These are phyloP conservation scores for Ictalurus punctatus DNA, from an alignment of 2,113 vertebrate species.

Conservation along the genomic window DNA sequence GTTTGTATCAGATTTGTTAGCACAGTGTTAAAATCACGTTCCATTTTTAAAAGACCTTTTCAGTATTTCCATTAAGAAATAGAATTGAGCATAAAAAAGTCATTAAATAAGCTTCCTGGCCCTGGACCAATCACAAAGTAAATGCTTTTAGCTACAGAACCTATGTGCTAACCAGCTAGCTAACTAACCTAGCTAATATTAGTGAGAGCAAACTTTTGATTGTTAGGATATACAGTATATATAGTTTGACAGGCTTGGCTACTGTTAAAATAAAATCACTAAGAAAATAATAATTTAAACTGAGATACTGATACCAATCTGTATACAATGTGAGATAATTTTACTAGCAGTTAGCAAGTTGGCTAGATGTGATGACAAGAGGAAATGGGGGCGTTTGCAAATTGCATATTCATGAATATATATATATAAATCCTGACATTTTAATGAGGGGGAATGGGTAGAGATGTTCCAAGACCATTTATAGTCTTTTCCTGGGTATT, in stretches of 20 bases:
- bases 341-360: not conserved
- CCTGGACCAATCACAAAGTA: not conserved
- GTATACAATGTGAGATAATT: not conserved
- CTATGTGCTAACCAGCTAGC: not conserved
- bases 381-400: not conserved
- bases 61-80: not conserved
- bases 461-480: not conserved
- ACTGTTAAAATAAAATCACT: not conserved
- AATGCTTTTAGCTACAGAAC: not conserved
- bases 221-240: not conserved
- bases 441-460: not conserved
- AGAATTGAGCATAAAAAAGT: not conserved
- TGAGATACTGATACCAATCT: not conserved
- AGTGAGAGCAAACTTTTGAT: not conserved
- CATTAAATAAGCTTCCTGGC: not conserved
- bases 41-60: not conserved
- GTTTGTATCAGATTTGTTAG: not conserved
- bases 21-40: not conserved
- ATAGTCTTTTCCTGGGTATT: not conserved
- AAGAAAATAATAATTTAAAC: not conserved
- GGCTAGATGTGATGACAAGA: not conserved
- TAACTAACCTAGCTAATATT: not conserved
- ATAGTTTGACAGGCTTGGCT: too few species aligned
- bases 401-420: constrained; percentile 1
- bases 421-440: not conserved